Percentiles rank a stretch among this genome's conserved stretches.
Conservation (phyloP, 2,797 vertebrate genomes). For the Serranus cabrilla region DNA sequence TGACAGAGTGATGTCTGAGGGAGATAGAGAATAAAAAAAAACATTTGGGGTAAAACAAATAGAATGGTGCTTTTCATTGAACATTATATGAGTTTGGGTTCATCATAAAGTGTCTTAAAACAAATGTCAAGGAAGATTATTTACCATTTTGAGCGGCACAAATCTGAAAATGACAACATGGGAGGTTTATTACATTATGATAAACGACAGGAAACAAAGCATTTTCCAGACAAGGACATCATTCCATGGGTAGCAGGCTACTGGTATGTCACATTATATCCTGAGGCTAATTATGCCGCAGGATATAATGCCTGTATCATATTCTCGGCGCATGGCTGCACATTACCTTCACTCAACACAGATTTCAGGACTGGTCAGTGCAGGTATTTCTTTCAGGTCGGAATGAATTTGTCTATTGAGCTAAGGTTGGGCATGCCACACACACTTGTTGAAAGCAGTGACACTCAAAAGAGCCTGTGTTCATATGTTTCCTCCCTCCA, state of each 20-base stretch:
- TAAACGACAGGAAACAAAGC: constrained; percentile 32
- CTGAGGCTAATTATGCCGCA: constrained; percentile 68
- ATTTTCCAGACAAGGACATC: constrained; percentile 44
- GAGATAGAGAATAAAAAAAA: constrained; percentile 5
- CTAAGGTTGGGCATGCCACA: constrained; percentile 64
- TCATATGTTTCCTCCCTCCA: constrained; percentile 48
- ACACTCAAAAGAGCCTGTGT: constrained; percentile 80
- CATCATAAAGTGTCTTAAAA: background rate
- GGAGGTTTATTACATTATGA: constrained; percentile 29
- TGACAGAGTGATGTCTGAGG: constrained; percentile 83
- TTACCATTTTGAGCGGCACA: constrained; percentile 88
- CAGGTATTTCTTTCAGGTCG: constrained; percentile 80
- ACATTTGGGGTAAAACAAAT: background rate
- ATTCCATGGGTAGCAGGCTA: constrained; percentile 48
- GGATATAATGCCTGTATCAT: constrained; percentile 68
- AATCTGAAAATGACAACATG: constrained; percentile 87
- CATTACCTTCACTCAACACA: constrained; percentile 87
- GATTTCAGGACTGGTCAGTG: constrained; percentile 75
- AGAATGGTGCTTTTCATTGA: background rate
- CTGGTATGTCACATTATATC: constrained; percentile 69
- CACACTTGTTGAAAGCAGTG: constrained; percentile 77
- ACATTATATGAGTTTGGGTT: background rate
- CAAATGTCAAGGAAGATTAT: constrained; percentile 25
- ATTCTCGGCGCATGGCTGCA: constrained; percentile 76
- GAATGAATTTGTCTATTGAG: constrained; percentile 85